Base-by-base conservation (phyloP, 2,797 vertebrate species). In the Kryptolebias ocellatus region DNA sequence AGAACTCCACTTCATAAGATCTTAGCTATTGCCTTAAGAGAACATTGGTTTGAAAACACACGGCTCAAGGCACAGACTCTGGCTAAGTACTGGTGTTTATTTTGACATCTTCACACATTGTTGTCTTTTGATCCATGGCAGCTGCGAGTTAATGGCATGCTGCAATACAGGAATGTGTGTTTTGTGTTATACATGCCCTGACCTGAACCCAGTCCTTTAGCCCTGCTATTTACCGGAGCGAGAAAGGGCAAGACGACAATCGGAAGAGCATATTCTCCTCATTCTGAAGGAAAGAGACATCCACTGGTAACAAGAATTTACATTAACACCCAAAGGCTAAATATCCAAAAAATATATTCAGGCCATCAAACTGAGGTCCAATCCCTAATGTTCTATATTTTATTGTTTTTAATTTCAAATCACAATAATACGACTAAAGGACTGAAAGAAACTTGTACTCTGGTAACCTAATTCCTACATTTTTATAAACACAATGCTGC, bases 81-180 rank as follows among this genome's bases (percentile, higher is more conserved):
- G 31, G 51, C 9, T 67, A 58, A 50, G 11, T 39, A 9, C 17
- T 56, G 49, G 31, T 60, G 67, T 64, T 20, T 31, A 54, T 31
- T 62, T 52, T 71, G 56, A 54, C 20, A 18, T 75, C 29, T 52
- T 78, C 8, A 61, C 58, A 65, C 54, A 68, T 67, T 87, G 74
- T 76, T 76, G 53, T 79, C 71, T 67, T 53, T 63, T 72, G 46
- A 62, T 70, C 44, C 68, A 59, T 18, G 63, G 71, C 74, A 72
- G 55, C 70, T 78, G 61, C 74, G 72, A 74, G 42, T 39, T 71
- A 69, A 28, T 78, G 77, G 77, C 68, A 85, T 90, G 86, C 74
- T 86, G 78, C 20, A 18, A 79, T 67, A 65, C 70, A 76, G 85
- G 89, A 92, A 93, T 93, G 85, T 60, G 54, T 77, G 58, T 78